Evolutionary conservation across 2,113 vertebrate species (phyloP).

Genomic region (Panthera uncia): DNA sequence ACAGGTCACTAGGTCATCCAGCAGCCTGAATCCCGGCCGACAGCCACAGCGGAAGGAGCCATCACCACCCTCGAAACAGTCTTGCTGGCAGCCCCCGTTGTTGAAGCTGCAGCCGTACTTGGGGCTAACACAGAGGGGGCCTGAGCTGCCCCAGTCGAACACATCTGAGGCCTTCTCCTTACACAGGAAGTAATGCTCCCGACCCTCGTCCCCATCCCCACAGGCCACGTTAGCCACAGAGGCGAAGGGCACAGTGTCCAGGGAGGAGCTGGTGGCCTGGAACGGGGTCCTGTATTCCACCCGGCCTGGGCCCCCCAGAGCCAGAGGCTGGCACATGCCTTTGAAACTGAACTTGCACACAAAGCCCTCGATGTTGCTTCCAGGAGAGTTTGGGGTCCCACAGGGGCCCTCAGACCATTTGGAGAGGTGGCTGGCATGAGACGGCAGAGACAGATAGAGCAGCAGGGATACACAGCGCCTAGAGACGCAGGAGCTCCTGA

Average conservation of each 20-base stretch:
- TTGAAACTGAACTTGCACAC: conserved; percentile 88
- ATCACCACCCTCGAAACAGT: conserved; percentile 66
- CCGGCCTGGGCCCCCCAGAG: conserved; percentile 77
- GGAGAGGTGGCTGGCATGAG: background rate
- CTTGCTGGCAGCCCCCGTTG: conserved; percentile 86
- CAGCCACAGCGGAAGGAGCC: conserved; percentile 81
- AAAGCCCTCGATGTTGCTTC: conserved; percentile 76
- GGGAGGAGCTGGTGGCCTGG: conserved; percentile 61
- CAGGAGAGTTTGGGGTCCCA: rapidly evolving
- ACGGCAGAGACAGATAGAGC: background rate
- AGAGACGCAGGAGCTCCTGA: conserved; percentile 77
- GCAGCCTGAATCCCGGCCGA: conserved; percentile 77
- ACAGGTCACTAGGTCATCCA: conserved; percentile 81
- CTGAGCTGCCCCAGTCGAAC: conserved; percentile 80
- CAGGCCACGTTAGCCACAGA: conserved; percentile 80
- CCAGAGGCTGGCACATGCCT: conserved; percentile 84
- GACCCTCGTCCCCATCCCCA: rapidly evolving
- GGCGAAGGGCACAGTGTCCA: conserved; percentile 82
- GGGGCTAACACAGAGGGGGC: conserved; percentile 77
- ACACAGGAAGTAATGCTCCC: conserved; percentile 71
- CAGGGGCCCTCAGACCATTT: conserved; percentile 80
- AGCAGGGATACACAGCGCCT: conserved; percentile 79
- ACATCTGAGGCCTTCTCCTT: background rate
- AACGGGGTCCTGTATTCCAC: conserved; percentile 84
- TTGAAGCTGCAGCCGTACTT: conserved; percentile 68